Evolutionary conservation across 1,140 invertebrate species (phyloP).

Genomic region (Nautilus pompilius): DNA sequence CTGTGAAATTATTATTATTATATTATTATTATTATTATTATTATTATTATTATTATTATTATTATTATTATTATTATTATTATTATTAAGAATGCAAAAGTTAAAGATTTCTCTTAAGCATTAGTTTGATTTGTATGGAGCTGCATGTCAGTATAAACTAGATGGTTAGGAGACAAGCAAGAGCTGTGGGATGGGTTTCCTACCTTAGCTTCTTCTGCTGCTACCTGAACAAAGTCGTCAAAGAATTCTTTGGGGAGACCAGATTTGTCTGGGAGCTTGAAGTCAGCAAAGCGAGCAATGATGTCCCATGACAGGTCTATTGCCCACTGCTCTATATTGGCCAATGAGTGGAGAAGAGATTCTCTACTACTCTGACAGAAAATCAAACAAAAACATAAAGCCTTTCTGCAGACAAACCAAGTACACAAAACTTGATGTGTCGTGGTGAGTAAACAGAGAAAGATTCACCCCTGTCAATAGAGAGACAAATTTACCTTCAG

Average conservation of each 20-base stretch:
- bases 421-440: background rate
- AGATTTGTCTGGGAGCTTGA: slow-evolving; percentile 6
- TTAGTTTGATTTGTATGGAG: too few relatives aligned
- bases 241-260: slow-evolving; percentile 22
- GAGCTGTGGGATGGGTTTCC: background rate
- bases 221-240: slow-evolving; percentile 28
- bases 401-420: too few relatives aligned
- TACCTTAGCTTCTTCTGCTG: slow-evolving; percentile 26
- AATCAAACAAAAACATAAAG: background rate
- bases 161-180: too few relatives aligned
- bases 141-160: too few relatives aligned
- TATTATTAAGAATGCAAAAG: too few relatives aligned
- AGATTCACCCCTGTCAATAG: background rate
- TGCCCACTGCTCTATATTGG: slow-evolving; percentile 34
- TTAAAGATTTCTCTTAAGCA: too few relatives aligned
- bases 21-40: too few relatives aligned
- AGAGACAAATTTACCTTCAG: background rate
- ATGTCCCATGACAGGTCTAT: slow-evolving; percentile 32
- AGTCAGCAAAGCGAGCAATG: slow-evolving; percentile 17
- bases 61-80: too few relatives aligned
- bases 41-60: too few relatives aligned
- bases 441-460: background rate
- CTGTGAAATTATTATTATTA: too few relatives aligned
- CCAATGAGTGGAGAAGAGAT: slow-evolving; percentile 27
- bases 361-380: slow-evolving; percentile 20